A percentile compares a stretch with the other conserved stretches of the same genome.
Conservation (phyloP, 2,113 vertebrate species). For the Macrotus californicus region DNA sequence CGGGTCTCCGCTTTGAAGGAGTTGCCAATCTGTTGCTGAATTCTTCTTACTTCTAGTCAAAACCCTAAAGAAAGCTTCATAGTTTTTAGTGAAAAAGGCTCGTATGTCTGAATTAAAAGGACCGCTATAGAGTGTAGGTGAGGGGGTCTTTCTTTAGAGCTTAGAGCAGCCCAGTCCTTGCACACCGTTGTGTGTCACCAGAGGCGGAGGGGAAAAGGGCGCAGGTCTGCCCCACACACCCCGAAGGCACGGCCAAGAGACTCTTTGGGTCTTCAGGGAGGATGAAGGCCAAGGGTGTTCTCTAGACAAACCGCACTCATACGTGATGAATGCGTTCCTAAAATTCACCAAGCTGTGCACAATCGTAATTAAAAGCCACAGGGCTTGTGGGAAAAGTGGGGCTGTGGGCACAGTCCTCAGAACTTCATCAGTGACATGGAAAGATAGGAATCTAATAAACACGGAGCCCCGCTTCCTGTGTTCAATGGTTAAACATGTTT, state of each 20-base stretch:
- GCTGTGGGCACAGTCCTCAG: neutral
- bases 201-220: neutral
- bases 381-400: neutral
- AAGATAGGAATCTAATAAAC: too few species aligned
- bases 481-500: fast-evolving
- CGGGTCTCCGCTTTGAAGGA: neutral
- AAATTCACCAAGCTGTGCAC: fast-evolving
- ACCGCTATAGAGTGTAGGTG: fast-evolving
- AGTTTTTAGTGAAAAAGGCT: neutral
- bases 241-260: fast-evolving
- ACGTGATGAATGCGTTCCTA: fast-evolving
- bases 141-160: fast-evolving
- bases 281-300: neutral
- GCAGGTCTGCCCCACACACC: fast-evolving
- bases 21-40: neutral
- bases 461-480: fast-evolving
- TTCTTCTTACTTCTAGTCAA: neutral
- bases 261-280: neutral
- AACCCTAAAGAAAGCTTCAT: neutral
- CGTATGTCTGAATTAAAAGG: neutral
- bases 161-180: fast-evolving
- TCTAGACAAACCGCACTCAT: neutral
- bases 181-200: fast-evolving
- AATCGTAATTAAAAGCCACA: neutral
- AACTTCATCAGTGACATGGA: neutral